Conservation (phyloP, 2,888 invertebrate genomes). For the Microplitis deprimator region DNA sequence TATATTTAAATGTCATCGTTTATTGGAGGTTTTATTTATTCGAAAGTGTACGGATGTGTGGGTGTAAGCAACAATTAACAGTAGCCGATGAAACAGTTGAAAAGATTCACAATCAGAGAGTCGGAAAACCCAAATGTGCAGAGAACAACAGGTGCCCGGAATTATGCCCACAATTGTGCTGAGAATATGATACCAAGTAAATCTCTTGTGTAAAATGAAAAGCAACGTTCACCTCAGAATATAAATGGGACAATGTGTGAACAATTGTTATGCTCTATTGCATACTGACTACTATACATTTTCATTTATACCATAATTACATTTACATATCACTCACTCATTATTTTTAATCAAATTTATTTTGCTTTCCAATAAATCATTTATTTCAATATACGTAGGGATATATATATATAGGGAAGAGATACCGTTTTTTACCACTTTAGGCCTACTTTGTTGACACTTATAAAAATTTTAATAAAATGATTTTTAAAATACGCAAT, state of each 20-base stretch:
- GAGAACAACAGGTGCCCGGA: conserved; percentile 15
- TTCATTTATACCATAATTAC: background rate
- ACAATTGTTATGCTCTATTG: background rate
- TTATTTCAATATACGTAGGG: no score
- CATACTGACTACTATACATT: background rate
- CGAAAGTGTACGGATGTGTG: background rate
- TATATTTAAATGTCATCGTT: no score
- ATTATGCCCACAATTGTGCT: conserved; percentile 11
- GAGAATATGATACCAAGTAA: background rate
- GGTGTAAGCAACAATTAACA: background rate
- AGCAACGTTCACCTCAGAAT: background rate
- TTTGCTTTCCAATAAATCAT: no score
- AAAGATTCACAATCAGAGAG: conserved; percentile 7
- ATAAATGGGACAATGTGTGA: background rate
- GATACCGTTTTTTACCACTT: no score
- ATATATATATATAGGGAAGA: no score
- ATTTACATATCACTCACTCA: no score
- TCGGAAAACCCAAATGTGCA: conserved; percentile 1
- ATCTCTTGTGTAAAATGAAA: background rate
- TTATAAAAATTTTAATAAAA: no score
- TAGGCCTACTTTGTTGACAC: no score
- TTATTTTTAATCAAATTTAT: no score
- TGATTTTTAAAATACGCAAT: no score
- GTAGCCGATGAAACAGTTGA: conserved; percentile 1
- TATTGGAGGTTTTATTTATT: background rate